phyloP scores from a whole-genome alignment of 2,113 vertebrate genomes.

The Sinosuthora webbiana region DNA sequence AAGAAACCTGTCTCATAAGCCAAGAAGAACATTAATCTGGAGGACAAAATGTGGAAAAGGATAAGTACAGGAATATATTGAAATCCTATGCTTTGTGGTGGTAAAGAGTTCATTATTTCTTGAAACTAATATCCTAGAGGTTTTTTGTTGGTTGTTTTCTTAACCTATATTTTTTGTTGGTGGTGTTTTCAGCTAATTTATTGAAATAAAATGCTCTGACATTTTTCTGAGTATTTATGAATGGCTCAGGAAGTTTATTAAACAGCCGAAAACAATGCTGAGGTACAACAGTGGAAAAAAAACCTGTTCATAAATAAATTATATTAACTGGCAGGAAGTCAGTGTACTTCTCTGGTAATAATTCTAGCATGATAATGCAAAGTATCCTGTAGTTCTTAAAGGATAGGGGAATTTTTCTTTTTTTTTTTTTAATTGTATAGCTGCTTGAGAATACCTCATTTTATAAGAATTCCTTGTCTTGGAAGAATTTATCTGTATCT shows the following conservation, averaged over 20 bases:
- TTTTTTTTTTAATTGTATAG: background rate
- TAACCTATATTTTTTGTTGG: background rate
- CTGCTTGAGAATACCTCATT: background rate
- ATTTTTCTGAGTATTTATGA: background rate
- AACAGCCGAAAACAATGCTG: background rate
- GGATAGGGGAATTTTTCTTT: background rate
- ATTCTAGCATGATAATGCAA: background rate
- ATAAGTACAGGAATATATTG: background rate
- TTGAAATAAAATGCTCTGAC: background rate
- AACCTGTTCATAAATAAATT: background rate
- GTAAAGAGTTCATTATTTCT: background rate
- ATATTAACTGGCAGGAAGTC: background rate
- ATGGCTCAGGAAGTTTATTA: background rate
- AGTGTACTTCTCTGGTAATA: background rate
- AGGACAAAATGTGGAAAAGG: background rate
- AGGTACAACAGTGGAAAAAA: background rate
- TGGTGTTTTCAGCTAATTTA: background rate
- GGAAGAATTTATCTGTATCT: background rate
- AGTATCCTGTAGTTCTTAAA: background rate
- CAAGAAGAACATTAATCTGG: background rate
- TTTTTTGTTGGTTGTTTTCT: background rate
- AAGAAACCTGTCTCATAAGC: background rate
- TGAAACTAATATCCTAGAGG: rapidly evolving
- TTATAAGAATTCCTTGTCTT: background rate
- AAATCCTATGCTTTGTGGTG: background rate